These are phyloP conservation scores for Podarcis siculus DNA, from an alignment of 2,797 vertebrate species.

Conservation along the genomic window DNA sequence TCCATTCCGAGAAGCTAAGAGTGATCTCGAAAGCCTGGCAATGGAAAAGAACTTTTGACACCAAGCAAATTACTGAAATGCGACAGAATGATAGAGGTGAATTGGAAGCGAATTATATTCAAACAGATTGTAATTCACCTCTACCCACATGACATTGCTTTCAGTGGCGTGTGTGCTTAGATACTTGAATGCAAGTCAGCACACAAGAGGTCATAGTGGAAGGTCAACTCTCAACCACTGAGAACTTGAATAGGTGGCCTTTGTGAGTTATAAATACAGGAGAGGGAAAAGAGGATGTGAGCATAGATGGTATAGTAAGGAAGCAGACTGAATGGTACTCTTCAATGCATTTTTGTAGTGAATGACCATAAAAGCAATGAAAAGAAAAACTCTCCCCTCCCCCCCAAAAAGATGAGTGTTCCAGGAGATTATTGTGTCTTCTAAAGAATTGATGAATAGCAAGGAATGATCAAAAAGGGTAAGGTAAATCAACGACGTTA, in stretches of 20 bases:
- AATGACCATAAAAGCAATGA: background rate
- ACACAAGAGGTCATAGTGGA: background rate
- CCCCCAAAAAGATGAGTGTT: background rate
- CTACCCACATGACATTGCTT: background rate
- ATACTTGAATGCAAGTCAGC: constrained; percentile 5
- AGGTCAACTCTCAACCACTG: constrained; percentile 4
- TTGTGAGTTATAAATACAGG: constrained; percentile 15
- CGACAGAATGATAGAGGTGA: constrained; percentile 10
- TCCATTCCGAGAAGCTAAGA: background rate
- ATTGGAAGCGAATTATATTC: constrained; percentile 23
- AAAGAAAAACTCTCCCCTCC: background rate
- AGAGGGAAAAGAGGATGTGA: background rate
- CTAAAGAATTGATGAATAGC: background rate
- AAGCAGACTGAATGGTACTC: background rate
- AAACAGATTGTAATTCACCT: constrained; percentile 26
- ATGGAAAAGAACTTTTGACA: constrained; percentile 14
- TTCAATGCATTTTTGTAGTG: background rate
- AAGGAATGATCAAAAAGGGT: background rate
- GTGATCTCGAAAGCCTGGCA: background rate
- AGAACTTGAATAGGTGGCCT: constrained; percentile 2
- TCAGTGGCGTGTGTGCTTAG: background rate
- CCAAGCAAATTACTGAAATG: constrained; percentile 4
- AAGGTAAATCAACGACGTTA: background rate
- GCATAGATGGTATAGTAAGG: background rate
- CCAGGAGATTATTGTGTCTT: background rate